Base-by-base conservation (phyloP, 2,113 vertebrate genomes). In the Passer montanus region DNA sequence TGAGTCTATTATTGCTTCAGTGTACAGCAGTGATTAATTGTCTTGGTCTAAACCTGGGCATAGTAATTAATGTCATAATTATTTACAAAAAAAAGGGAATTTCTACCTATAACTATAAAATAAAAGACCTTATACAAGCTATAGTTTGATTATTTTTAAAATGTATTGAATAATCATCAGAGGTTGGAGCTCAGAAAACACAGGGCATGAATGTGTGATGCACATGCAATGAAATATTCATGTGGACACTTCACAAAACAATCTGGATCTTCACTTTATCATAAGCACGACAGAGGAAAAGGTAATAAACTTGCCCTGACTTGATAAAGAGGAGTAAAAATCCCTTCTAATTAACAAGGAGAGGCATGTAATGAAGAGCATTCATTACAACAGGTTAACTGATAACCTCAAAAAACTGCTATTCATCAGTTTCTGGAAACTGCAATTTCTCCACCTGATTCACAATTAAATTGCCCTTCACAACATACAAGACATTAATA, bases 321-420 rank as follows among this genome's bases (percentile, higher is more conserved):
- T 97, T 96, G 96, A 97, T 94, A 97, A 98, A 97, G 66, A 96
- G 91, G 50, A 75, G 68, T 77, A 95, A 97, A 97, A 97, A 97
- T 91, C 89, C 93, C 90, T 91, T 93, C 95, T 96, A 97, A 98
- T 97, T 96, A 98, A 97, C 91, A 97, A 93, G 87, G 82, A 95
- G 69, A 97, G 90, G 5, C 18, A 95, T 78, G 94, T 96, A 97
- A 98, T 92, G 91, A 97, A 97, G 88, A 96, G 69, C 96, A 97
- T 97, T 97, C 94, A 97, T 98, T 98, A 97, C 37, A 91, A 76
- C 86, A 97, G 96, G 97, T 97, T 94, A 98, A 97, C 47, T 93
- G 97, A 97, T 96, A 96, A 88, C 87, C 93, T 95, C 74, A 82
- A 92, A 97, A 96, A 97, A 50, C 24, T 59, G 80, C 84, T 94